Conservation (phyloP, 2,888 invertebrate genomes). For the Flexamia atlantica region DNA sequence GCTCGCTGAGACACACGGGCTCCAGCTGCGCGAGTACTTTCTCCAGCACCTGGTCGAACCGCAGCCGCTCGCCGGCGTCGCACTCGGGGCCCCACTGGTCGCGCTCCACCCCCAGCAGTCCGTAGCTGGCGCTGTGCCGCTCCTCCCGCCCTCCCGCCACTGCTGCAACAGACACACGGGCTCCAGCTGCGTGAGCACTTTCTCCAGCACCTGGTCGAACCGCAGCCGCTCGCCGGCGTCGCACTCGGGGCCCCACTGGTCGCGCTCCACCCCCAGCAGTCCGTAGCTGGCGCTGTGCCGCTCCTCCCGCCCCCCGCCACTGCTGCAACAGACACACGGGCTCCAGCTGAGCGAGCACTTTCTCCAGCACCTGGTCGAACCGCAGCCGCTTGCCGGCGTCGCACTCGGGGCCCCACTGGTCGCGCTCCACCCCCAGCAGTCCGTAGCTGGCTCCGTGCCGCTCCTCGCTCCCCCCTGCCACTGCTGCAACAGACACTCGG, state of each 20-base stretch:
- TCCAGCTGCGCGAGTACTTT: conserved; percentile 93
- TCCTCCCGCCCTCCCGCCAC: conserved; percentile 74
- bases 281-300: conserved; percentile 66
- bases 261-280: conserved; percentile 79
- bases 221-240: conserved; percentile 79
- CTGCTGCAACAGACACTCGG: background rate
- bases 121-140: conserved; percentile 66
- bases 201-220: conserved; percentile 86
- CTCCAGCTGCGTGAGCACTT: conserved; percentile 92
- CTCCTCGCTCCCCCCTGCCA: background rate
- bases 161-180: conserved; percentile 84
- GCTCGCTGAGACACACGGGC: conserved; percentile 94
- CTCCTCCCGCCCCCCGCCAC: conserved; percentile 75
- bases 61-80: conserved; percentile 78
- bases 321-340: too few relatives aligned
- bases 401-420: conserved; percentile 81
- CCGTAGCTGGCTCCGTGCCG: conserved; percentile 68
- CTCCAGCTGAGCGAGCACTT: too few relatives aligned
- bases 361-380: too few relatives aligned
- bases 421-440: conserved; percentile 79
- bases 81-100: conserved; percentile 82
- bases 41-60: conserved; percentile 86
- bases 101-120: conserved; percentile 78
- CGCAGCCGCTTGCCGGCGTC: conserved; percentile 78
- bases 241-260: conserved; percentile 81